Percentiles rank a stretch among this genome's conserved stretches.
phyloP scores from a whole-genome alignment of 92 coral and sea anemone genomes.

The Plumapathes pennacea region DNA sequence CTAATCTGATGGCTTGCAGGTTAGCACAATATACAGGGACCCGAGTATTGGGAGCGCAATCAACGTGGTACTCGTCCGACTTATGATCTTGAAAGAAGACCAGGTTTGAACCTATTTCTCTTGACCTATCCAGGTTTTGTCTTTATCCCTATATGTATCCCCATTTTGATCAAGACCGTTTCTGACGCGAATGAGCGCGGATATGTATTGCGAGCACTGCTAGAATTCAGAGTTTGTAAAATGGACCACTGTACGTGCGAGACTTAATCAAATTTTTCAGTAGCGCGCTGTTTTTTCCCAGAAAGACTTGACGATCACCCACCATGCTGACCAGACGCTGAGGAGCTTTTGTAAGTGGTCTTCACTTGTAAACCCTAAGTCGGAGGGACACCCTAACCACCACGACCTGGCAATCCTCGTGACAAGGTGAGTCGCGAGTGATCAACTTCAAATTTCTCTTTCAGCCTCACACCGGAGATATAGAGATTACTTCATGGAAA shows the following conservation, averaged over 20 bases:
- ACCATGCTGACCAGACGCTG: constrained; percentile 87
- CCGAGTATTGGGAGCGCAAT: constrained; percentile 95
- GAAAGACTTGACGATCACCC: constrained; percentile 71
- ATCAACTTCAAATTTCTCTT: too few species aligned
- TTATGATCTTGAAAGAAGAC: constrained; percentile 77
- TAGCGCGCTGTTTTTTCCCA: constrained; percentile 1
- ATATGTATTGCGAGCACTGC: too few species aligned
- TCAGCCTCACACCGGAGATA: too few species aligned
- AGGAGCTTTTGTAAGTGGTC: constrained; percentile 86
- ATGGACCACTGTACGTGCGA: too few species aligned
- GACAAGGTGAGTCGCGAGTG: constrained; percentile 60
- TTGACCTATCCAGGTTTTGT: too few species aligned
- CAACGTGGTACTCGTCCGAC: constrained; percentile 80
- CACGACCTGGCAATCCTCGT: constrained; percentile 87
- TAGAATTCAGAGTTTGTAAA: too few species aligned
- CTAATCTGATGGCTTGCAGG: constrained; percentile 49
- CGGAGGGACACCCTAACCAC: constrained; percentile 87
- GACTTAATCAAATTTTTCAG: too few species aligned
- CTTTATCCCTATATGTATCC: too few species aligned
- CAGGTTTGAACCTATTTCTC: too few species aligned
- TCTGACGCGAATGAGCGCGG: too few species aligned
- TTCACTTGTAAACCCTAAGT: constrained; percentile 67
- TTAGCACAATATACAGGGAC: constrained; percentile 77
- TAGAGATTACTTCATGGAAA: too few species aligned
- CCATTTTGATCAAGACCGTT: too few species aligned